Conservation (phyloP, 1,140 invertebrate species). For the Drosophila mojavensis region DNA sequence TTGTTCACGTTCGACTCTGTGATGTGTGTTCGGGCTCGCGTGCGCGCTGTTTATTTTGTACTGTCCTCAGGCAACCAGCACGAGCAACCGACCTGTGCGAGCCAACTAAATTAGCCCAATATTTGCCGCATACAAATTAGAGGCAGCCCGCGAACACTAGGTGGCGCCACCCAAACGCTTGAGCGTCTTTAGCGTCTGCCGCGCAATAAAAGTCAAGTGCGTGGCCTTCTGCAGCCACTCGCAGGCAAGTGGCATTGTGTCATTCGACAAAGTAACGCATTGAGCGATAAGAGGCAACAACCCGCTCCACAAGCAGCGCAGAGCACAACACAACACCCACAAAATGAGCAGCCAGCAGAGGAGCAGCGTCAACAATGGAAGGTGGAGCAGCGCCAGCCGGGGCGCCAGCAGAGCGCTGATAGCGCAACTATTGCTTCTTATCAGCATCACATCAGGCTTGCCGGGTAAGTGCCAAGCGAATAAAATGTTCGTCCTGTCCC, state of each 20-base stretch:
- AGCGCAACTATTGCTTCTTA: slow-evolving; percentile 75
- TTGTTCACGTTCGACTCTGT: slow-evolving; percentile 40
- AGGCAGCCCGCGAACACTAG: neutral
- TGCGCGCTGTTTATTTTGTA: slow-evolving; percentile 63
- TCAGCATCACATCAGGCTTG: slow-evolving; percentile 76
- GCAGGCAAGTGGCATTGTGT: slow-evolving; percentile 11
- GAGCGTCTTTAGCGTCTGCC: slow-evolving; percentile 36
- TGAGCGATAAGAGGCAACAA: slow-evolving; percentile 54
- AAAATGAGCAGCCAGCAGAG: slow-evolving; percentile 63
- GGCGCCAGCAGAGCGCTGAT: slow-evolving; percentile 47
- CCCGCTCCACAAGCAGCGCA: slow-evolving; percentile 47
- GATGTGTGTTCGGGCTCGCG: slow-evolving; percentile 50
- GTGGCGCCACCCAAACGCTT: neutral
- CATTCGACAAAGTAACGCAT: slow-evolving; percentile 78
- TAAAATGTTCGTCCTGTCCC: slow-evolving; percentile 29
- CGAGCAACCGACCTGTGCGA: slow-evolving; percentile 29
- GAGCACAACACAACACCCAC: slow-evolving; percentile 38
- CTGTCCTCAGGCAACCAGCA: slow-evolving; percentile 49
- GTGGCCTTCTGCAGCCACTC: slow-evolving; percentile 39
- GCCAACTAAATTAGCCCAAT: slow-evolving; percentile 5
- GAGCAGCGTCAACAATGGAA: slow-evolving; percentile 6
- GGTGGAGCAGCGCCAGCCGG: slow-evolving; percentile 18
- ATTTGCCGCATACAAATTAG: neutral
- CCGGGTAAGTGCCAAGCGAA: slow-evolving; percentile 71
- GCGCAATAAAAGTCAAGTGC: slow-evolving; percentile 63